Conservation (phyloP, 2,888 invertebrate genomes). For the Euproctis similis region DNA sequence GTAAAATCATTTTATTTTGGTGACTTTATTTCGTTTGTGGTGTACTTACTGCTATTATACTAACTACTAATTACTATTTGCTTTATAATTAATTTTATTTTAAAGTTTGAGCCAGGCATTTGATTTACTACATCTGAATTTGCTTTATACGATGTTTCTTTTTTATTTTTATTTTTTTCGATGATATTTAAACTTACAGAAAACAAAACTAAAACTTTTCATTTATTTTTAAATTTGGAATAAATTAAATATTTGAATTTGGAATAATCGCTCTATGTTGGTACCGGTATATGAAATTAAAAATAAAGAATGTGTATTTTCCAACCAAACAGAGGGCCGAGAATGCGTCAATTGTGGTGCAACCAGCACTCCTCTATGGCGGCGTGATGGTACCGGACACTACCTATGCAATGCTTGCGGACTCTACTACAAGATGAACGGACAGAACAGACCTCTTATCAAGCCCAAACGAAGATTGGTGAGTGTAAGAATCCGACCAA, state of each 20-base stretch:
- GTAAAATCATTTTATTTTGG: constrained; percentile 13
- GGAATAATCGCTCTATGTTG: too few relatives aligned
- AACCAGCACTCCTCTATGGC: constrained; percentile 97
- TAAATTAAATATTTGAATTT: too few relatives aligned
- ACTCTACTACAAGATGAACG: constrained; percentile 99
- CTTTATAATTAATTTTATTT: too few relatives aligned
- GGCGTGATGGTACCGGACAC: constrained; percentile 97
- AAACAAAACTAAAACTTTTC: constrained; percentile 1
- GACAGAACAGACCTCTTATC: constrained; percentile 98
- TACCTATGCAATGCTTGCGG: constrained; percentile 99
- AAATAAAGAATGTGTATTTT: too few relatives aligned
- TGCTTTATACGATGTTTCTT: neutral
- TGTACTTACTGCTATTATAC: constrained; percentile 12
- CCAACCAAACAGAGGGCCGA: constrained; percentile 91
- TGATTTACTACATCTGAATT: constrained; percentile 1
- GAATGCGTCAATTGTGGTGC: constrained; percentile 99
- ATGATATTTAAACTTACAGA: too few relatives aligned
- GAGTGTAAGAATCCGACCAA: constrained; percentile 83
- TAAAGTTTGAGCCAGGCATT: constrained; percentile 1
- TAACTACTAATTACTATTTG: too few relatives aligned
- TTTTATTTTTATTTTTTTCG: too few relatives aligned
- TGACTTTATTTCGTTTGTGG: constrained; percentile 21
- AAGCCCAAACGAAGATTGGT: constrained; percentile 99
- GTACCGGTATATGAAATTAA: too few relatives aligned
- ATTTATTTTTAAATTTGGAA: too few relatives aligned